These are phyloP conservation scores for Agapostemon virescens DNA, from an alignment of 2,888 invertebrate species.

Conservation along the genomic window DNA sequence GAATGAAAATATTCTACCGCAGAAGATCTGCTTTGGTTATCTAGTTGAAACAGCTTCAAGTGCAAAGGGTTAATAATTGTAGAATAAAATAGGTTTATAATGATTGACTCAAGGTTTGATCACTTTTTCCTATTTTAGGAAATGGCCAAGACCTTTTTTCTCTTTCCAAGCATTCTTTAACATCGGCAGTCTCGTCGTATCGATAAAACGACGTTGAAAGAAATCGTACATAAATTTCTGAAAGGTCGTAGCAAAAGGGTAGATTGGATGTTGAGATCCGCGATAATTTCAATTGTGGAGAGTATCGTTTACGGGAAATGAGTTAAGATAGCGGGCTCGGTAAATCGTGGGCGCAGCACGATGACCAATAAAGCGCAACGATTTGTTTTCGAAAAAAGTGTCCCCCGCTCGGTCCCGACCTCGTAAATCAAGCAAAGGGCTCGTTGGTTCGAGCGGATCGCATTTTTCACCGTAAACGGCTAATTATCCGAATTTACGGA, in stretches of 20 bases:
- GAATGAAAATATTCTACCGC: too few relatives aligned
- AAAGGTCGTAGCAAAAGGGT: background rate
- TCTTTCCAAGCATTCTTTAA: too few relatives aligned
- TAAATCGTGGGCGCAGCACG: background rate
- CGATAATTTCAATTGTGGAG: background rate
- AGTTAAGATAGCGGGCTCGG: background rate
- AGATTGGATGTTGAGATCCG: background rate
- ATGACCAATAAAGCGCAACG: background rate
- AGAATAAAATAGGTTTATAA: too few relatives aligned
- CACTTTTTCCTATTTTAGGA: too few relatives aligned
- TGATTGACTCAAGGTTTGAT: too few relatives aligned
- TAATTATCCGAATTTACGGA: constrained; percentile 5
- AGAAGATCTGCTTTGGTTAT: too few relatives aligned
- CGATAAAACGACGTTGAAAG: too few relatives aligned
- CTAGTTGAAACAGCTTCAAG: too few relatives aligned
- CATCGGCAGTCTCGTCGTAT: too few relatives aligned
- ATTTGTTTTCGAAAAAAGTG: constrained; percentile 1
- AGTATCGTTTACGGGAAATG: background rate
- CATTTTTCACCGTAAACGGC: background rate
- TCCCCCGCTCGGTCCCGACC: background rate
- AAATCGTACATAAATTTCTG: too few relatives aligned
- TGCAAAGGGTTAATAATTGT: too few relatives aligned
- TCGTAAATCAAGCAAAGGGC: constrained; percentile 2
- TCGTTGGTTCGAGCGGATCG: background rate
- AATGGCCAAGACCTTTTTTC: too few relatives aligned